Evolutionary conservation across 2,797 vertebrate species (phyloP), one percentile per base, ranked within the genome.

Genomic region (Sebastes paucispinis): DNA sequence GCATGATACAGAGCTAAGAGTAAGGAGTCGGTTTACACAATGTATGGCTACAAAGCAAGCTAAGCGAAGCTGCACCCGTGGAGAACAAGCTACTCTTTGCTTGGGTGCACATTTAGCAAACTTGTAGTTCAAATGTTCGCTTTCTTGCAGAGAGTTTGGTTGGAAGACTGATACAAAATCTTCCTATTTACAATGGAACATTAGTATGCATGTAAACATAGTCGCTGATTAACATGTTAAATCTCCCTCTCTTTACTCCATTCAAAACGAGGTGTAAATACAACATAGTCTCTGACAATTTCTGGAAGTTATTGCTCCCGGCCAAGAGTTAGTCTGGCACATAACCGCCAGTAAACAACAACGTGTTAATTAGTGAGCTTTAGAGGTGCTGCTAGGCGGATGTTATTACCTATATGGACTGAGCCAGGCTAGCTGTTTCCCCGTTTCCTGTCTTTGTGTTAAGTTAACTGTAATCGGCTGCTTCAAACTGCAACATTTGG

Each of bases 1-100:
- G 75, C 13, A 68, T 66, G 59, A 69, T n/a, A 13, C 12, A 59
- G 43, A 66, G 31, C 43, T 73, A 52, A 52, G 14, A 52, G 71
- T 34, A 71, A 73, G 80, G 75, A 72, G 57, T 69, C 22, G 12
- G 1, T 81, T 87, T 80, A 82, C 69, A 68, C 68, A 84, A 89
- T 27, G 36, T 34, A 32, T 8, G 34, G 73, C 60, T 13, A 25
- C 14, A 63, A 57, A 62, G 63, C 3, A n/a, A 73, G 78, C 64
- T 65, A 18, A 71, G 69, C 58, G 63, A 18, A 27, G 29, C 9
- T 68, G 29, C 4, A 62, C 6, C 18, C 24, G 6, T 9, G 6
- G 13, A 43, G 50, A 55, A 18, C 43, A 68, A 27, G 39, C 27
- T 39, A 13, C 16, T 43, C 12, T 64, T 70, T 43, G 77, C 7